A percentile compares a stretch with the other conserved stretches of the same genome.
Evolutionary conservation across 2,888 invertebrate species (phyloP).

Genomic region (Odontomyia ornata): DNA sequence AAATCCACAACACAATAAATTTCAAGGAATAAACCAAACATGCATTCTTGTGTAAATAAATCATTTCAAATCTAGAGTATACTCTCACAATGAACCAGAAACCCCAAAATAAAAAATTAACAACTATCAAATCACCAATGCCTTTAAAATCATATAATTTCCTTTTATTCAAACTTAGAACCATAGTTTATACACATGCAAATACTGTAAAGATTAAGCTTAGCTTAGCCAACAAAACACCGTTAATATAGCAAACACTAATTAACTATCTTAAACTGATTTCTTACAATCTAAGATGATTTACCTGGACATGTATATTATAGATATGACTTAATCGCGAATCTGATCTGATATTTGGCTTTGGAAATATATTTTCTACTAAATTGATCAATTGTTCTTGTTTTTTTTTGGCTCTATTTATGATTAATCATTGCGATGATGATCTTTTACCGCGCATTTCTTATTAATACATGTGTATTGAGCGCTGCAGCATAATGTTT

Average conservation of each 20-base stretch:
- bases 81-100: neutral
- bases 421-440: slow-evolving; percentile 9
- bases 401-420: slow-evolving; percentile 17
- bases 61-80: no score
- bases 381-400: neutral
- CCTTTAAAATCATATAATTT: neutral
- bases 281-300: slow-evolving; percentile 25
- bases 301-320: slow-evolving; percentile 41
- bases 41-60: no score
- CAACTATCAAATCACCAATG: neutral
- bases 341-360: slow-evolving; percentile 21
- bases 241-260: neutral
- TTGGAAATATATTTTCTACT: neutral
- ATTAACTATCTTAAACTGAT: slow-evolving; percentile 2
- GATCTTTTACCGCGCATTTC: slow-evolving; percentile 1
- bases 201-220: neutral
- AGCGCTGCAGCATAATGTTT: neutral
- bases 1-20: no score
- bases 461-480: slow-evolving; percentile 8
- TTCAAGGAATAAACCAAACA: no score
- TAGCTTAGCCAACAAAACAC: neutral
- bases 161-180: neutral
- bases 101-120: neutral
- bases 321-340: slow-evolving; percentile 28
- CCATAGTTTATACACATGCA: neutral